Conservation (phyloP, 1,140 invertebrate species). For the Episyrphus balteatus region DNA sequence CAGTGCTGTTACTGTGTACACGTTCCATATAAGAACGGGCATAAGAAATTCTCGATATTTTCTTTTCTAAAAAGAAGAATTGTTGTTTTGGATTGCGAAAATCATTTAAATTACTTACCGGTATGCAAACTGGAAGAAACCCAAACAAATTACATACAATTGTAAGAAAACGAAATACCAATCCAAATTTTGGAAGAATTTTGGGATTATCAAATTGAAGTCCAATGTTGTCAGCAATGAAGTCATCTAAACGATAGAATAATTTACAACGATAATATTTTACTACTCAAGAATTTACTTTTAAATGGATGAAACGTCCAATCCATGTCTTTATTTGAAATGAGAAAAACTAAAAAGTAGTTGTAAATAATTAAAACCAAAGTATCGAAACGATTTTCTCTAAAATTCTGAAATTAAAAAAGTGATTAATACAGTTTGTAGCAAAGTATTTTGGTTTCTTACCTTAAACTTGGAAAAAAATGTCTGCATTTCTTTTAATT, state of each 20-base stretch:
- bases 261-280: neutral
- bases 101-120: neutral
- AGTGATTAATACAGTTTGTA: neutral
- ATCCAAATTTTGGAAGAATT: constrained; percentile 7
- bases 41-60: constrained; percentile 2
- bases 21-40: constrained; percentile 8
- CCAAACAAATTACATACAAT: constrained; percentile 5
- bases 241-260: neutral
- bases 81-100: neutral
- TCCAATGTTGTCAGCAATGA: constrained; percentile 4
- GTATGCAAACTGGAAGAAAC: neutral
- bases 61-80: neutral
- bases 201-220: constrained; percentile 4
- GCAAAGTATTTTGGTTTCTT: no score
- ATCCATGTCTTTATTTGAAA: constrained; percentile 8
- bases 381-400: neutral
- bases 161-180: constrained; percentile 7
- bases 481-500: no score
- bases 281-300: neutral
- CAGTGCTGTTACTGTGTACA: constrained; percentile 6
- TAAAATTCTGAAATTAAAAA: neutral
- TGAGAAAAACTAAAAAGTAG: constrained; percentile 6
- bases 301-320: constrained; percentile 5
- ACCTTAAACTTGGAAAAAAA: no score
- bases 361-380: constrained; percentile 2